phyloP scores from a whole-genome alignment of 2,797 vertebrate genomes.

The Lagorchestes hirsutus region DNA sequence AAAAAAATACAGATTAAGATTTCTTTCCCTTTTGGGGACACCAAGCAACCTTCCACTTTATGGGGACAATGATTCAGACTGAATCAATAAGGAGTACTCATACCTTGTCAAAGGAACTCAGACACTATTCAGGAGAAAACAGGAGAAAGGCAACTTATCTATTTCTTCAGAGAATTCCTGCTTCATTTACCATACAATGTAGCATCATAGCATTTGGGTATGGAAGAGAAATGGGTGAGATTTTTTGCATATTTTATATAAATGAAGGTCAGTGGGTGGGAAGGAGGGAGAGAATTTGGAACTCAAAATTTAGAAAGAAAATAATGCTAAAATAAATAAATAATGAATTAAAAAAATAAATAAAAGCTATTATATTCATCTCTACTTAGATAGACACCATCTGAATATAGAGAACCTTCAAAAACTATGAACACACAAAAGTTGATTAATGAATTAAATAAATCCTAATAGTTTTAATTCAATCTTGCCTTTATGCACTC shows the following conservation, averaged over 20 bases:
- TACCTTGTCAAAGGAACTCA: not conserved
- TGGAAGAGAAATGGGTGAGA: not conserved
- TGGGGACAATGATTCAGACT: not conserved
- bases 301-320: not conserved
- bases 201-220: not conserved
- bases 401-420: not conserved
- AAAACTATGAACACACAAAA: not conserved
- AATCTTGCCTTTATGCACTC: not conserved
- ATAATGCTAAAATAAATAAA: not conserved
- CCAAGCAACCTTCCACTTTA: not conserved
- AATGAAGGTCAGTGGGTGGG: not conserved
- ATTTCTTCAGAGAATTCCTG: not conserved
- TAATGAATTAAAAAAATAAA: not conserved
- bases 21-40: not conserved
- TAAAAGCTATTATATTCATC: not conserved
- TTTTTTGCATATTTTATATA: not conserved
- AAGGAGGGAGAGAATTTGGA: not conserved
- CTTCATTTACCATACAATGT: not conserved
- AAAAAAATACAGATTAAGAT: not conserved
- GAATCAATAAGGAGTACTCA: not conserved
- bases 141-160: not conserved
- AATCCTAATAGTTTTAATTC: not conserved
- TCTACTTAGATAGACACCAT: not conserved
- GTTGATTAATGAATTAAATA: not conserved
- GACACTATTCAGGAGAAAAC: not conserved